Evolutionary conservation across 2,113 vertebrate genomes (phyloP), one percentile per base, ranked within the genome.

Genomic region (Sapajus apella): DNA sequence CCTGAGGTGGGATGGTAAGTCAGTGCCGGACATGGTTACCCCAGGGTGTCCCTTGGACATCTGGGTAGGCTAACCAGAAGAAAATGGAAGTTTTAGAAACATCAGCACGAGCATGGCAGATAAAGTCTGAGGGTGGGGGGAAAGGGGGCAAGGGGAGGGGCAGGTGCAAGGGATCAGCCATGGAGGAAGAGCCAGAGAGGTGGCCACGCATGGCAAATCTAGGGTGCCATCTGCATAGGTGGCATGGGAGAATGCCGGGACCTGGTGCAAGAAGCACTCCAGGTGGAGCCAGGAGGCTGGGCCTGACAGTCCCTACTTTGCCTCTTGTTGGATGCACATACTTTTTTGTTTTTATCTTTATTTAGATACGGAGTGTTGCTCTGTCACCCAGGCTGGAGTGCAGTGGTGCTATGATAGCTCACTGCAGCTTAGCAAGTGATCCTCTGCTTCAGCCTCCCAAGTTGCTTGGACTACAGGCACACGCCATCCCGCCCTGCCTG

Each of bases 241-340:
- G 20, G 35, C 8, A 1, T 0, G 4, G 52, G 50, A 25, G 35
- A 20, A 47, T 0, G 0, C 76, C 13, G 0, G 16, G 77, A 52
- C 68, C 27, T 47, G 32, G 32, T 11, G 30, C 0, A 2, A 72
- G 55, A 3, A 61, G 70, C 40, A 7, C 27, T 37, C n/a, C 11
- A 14, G 13, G 61, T 32, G 35, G 32, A 2, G 37, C 35, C 64
- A 8, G 16, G 30, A n/a, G 23, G 70, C 43, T 0, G 1, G 66
- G 32, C 32, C 0, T 56, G 68, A 12, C 75, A 68, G 47, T 86
- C 37, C 14, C 77, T 5, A 0, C 2, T 14, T 58, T 32, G n/a
- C n/a, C 84, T 92, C 93, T 72, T 70, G 52, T 14, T 21, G 58
- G 21, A 10, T 45, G 43, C 30, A 40, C 52, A 14, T 64, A 32